Evolutionary conservation across 2,797 vertebrate species (phyloP).

Genomic region (Pteropus rufus): DNA sequence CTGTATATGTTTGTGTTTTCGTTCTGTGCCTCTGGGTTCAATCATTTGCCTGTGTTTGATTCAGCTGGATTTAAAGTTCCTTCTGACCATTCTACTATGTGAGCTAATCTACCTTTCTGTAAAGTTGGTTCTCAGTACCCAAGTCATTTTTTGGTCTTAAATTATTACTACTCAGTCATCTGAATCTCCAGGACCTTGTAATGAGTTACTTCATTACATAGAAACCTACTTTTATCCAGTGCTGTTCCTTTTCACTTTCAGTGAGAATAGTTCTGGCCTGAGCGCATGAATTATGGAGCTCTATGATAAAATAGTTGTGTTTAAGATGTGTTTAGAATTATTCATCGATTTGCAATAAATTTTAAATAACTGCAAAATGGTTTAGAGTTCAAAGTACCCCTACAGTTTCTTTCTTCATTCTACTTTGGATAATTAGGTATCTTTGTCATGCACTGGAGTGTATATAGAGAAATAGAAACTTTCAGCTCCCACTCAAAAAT

Average conservation of each 20-base stretch:
- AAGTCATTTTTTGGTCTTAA: neutral
- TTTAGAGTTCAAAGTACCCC: neutral
- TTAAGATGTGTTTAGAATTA: conserved; percentile 15
- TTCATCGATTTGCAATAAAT: neutral
- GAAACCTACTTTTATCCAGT: neutral
- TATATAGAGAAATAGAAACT: neutral
- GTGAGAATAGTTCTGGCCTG: neutral
- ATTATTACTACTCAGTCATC: neutral
- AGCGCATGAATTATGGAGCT: neutral
- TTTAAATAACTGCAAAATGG: conserved; percentile 18
- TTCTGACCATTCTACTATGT: neutral
- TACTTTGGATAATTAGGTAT: neutral
- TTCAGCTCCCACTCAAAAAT: neutral
- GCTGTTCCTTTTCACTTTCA: neutral
- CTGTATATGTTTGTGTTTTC: neutral
- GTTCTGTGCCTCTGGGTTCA: neutral
- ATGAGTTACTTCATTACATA: neutral
- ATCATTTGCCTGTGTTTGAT: neutral
- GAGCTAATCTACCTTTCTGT: neutral
- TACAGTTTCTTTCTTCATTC: neutral
- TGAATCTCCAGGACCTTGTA: neutral
- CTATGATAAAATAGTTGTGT: neutral
- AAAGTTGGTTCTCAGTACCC: neutral
- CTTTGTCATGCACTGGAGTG: neutral
- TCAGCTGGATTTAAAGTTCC: neutral